Percentiles rank a stretch among this genome's conserved stretches.
phyloP scores from a whole-genome alignment of 2,113 vertebrate genomes.

The Phoxinus phoxinus region DNA sequence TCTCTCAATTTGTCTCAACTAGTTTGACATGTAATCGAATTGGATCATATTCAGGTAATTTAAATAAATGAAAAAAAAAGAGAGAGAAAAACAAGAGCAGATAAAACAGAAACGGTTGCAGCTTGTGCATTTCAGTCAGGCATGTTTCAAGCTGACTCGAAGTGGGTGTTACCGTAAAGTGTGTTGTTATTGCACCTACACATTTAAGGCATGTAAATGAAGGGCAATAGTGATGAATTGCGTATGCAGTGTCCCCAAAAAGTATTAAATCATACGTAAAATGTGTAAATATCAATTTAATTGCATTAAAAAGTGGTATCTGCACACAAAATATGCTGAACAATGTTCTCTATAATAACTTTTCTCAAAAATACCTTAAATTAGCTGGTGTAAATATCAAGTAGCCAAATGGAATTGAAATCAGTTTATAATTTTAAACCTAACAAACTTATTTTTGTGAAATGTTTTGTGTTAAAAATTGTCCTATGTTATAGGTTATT shows the following conservation, averaged over 20 bases:
- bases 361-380: not conserved
- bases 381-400: not conserved
- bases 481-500: not conserved
- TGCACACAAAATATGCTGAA: not conserved
- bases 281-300: not conserved
- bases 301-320: not conserved
- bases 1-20: not conserved
- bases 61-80: not conserved
- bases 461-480: not conserved
- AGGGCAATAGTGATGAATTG: not conserved
- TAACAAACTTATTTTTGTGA: not conserved
- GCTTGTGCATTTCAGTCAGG: constrained; percentile 31
- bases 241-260: not conserved
- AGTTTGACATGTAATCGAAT: not conserved
- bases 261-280: not conserved
- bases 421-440: not conserved
- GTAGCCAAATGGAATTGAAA: not conserved
- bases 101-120: not conserved
- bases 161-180: constrained; percentile 49
- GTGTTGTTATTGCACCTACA: not conserved
- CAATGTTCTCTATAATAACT: not conserved
- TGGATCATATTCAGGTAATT: not conserved
- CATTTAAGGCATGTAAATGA: not conserved
- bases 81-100: not conserved
- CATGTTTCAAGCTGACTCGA: not conserved